Percentiles rank a stretch among this genome's conserved stretches.
Evolutionary conservation across 2,797 vertebrate genomes (phyloP).

Genomic region (Tauraco hartlaubi): DNA sequence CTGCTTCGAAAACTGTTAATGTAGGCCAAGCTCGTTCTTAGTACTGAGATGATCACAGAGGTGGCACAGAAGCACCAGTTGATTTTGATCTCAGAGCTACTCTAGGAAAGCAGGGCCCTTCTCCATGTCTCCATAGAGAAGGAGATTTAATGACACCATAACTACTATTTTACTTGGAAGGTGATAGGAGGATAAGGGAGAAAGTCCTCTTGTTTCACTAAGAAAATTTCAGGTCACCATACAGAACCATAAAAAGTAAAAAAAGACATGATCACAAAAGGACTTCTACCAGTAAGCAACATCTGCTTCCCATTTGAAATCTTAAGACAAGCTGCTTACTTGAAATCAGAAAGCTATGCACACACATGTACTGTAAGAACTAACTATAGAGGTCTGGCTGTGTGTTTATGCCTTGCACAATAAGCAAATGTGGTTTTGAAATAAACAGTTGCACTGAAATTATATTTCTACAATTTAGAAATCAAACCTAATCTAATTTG

Average conservation of each 20-base stretch:
- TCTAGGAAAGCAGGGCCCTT: background rate
- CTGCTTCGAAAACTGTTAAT: background rate
- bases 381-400: background rate
- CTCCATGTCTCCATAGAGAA: accelerated
- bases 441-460: slow-evolving; percentile 51
- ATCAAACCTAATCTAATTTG: slow-evolving; percentile 76
- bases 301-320: accelerated
- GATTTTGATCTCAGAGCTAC: background rate
- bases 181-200: background rate
- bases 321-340: background rate
- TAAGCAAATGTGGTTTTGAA: slow-evolving; percentile 16
- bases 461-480: slow-evolving; percentile 63
- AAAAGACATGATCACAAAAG: background rate
- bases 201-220: background rate
- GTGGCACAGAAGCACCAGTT: background rate
- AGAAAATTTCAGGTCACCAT: background rate
- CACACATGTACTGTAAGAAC: background rate
- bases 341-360: background rate
- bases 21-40: background rate
- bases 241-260: background rate
- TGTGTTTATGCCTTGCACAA: background rate
- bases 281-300: background rate
- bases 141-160: background rate
- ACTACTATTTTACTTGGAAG: background rate
- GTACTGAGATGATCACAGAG: background rate